Base-by-base conservation (phyloP, 2,888 invertebrate genomes). In the Sthenelais limicola region DNA sequence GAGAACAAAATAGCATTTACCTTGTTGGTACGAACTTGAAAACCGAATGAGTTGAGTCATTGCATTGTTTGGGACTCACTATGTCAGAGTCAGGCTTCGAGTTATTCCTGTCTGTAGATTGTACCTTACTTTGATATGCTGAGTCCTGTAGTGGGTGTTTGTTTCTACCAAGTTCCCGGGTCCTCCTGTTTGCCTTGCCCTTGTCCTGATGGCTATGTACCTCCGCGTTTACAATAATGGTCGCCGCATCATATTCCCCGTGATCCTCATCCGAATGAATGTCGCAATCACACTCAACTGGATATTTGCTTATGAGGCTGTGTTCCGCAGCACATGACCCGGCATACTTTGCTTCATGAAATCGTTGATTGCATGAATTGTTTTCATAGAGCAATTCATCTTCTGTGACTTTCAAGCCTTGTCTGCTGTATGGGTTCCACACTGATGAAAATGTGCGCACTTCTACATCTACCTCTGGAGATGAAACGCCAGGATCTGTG, bases 81-180 rank as follows among this genome's bases (percentile, higher is more conserved):
- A 35, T 49, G 21, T 51, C 49, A 9, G 74, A 74, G 30, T 32
- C 52, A 15, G 52, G 54, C 24, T 47, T 47, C 15, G 66, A 35
- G 26, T 18, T 48, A 30, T 21, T 54, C 30, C 72, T 49, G 26
- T 72, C 72, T 21, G 83, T 52, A 0, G 84, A 84, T 3, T 82
- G 79, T 67, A 84, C 82, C 67, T 82, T 81, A 5, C 83, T 83
- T 73, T 84, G 81, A 48, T 84, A 84, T 9, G 83, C 84, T 7
- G 83, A 84, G 72, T 84, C 84, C 28, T 58, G 49, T 4, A 74
- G 30, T 12, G 72, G 74, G 33, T 68, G 43, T 52, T 73, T 72
- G 54, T 38, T 26, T 9, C 48, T 26, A 5, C 5, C n/a, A n/a
- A n/a, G n/a, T 32, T 30, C 3, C 56, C 12, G 28, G 24, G 30